phyloP scores from a whole-genome alignment of 2,888 invertebrate genomes.

The Drosophila neonasuta region DNA sequence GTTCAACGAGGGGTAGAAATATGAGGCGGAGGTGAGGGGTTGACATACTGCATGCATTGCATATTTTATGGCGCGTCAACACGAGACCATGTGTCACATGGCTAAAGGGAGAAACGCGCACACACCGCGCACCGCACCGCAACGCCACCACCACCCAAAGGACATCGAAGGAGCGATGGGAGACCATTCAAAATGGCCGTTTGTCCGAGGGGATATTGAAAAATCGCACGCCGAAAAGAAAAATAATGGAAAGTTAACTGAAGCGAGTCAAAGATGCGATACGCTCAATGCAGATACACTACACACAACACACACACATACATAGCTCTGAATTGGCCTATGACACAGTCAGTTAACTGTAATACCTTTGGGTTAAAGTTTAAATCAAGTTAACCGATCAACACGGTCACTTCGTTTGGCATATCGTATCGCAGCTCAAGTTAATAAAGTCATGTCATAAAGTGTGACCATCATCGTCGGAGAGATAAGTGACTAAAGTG shows the following conservation, averaged over 20 bases:
- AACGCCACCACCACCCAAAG: background rate
- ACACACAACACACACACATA: too few species aligned
- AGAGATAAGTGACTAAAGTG: background rate
- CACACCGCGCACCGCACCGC: slow-evolving; percentile 10
- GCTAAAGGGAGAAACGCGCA: slow-evolving; percentile 24
- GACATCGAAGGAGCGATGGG: background rate
- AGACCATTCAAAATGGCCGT: slow-evolving; percentile 53
- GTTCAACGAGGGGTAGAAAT: background rate
- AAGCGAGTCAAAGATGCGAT: slow-evolving; percentile 38
- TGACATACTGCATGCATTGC: slow-evolving; percentile 78
- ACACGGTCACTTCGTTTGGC: background rate
- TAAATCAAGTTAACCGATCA: slow-evolving; percentile 12
- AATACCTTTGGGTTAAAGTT: slow-evolving; percentile 21
- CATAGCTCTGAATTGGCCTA: background rate
- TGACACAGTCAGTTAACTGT: slow-evolving; percentile 31
- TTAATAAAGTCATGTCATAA: slow-evolving; percentile 2
- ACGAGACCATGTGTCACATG: slow-evolving; percentile 74
- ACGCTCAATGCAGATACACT: slow-evolving; percentile 44
- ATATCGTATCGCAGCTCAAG: background rate
- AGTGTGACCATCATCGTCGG: background rate
- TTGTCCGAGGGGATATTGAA: slow-evolving; percentile 71
- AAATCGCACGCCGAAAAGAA: slow-evolving; percentile 58
- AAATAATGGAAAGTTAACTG: slow-evolving; percentile 61
- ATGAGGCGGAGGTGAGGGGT: slow-evolving; percentile 21
- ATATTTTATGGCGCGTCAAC: slow-evolving; percentile 76